Evolutionary conservation across 2,888 invertebrate species (phyloP), one percentile per base, ranked within the genome.

Genomic region (Heliconius hortense): DNA sequence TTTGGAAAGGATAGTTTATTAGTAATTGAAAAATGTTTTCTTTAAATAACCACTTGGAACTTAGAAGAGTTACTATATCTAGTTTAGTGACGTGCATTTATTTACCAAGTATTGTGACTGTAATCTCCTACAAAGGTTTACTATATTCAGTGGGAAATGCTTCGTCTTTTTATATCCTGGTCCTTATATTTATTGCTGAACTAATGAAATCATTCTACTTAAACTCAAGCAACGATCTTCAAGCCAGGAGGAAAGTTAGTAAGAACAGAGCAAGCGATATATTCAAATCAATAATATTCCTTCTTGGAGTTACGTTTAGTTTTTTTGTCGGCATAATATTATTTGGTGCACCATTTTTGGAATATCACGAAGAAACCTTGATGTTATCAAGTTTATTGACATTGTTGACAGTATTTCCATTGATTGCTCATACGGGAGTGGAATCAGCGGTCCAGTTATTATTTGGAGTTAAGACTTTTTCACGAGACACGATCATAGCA

Each of bases 291-390:
- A 77, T 90, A 0, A 80, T 94, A 8, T 90, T 94, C 67, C 83
- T 95, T 2, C 79, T 94, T 1, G 85, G 93, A 43, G 90, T 94
- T 39, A 90, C 93, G 62, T 86, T 91, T 60, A 83, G 95, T 74
- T 96, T 95, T 84, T 96, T 96, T 81, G 79, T 95, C 5, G 89
- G 95, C 8, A 95, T 96, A 26, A 94, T 97, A 70, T 82, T 96
- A 70, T 96, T 96, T 81, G 96, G 97, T 59, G 96, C 96, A 0
- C 96, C 96, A 7, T 86, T 96, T 8, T 85, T 95, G 64, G 94
- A 94, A 13, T 93, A 95, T 76, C 95, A 95, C 60, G 95, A 96
- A 83, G 95, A 96, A 87, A 97, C 96, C 0, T 89, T 96, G 35
- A 95, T 96, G 94, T 92, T 97, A 77, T 95, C 96, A 5, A 80